Percentiles rank a stretch among this genome's conserved stretches.
Evolutionary conservation across 2,113 vertebrate genomes (phyloP).

Genomic region (Ascaphus truei): DNA sequence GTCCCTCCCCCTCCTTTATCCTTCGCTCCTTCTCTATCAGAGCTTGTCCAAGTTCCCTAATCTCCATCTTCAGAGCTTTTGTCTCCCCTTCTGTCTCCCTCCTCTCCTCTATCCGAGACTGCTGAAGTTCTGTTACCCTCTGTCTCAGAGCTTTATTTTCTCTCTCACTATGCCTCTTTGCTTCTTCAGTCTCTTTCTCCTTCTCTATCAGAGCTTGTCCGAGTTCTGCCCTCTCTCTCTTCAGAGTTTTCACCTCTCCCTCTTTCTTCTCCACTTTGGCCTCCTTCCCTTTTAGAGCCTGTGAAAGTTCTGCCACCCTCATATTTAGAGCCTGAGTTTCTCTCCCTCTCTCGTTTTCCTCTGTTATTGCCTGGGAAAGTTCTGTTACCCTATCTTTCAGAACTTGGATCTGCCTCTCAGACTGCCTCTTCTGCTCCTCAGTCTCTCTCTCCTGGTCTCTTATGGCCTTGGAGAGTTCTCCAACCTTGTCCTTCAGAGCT

Average conservation of each 20-base stretch:
- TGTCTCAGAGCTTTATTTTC: background rate
- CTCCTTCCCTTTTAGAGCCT: too few relatives aligned
- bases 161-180: background rate
- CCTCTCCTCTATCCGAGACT: background rate
- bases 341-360: too few relatives aligned
- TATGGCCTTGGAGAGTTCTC: too few relatives aligned
- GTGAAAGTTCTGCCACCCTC: too few relatives aligned
- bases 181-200: background rate
- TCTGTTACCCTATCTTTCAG: too few relatives aligned
- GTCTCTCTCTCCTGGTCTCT: too few relatives aligned
- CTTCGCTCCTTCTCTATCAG: background rate
- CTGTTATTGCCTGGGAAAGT: too few relatives aligned
- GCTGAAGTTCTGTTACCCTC: background rate
- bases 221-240: too few relatives aligned
- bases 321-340: background rate
- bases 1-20: background rate
- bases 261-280: too few relatives aligned
- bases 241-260: slow-evolving; percentile 32
- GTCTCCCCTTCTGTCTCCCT: background rate
- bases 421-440: too few relatives aligned
- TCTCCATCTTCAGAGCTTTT: background rate
- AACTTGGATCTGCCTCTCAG: too few relatives aligned
- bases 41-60: background rate
- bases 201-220: background rate
- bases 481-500: too few relatives aligned